These are phyloP conservation scores for Rhyacophila evoluta DNA, from an alignment of 2,888 invertebrate species.

Conservation along the genomic window DNA sequence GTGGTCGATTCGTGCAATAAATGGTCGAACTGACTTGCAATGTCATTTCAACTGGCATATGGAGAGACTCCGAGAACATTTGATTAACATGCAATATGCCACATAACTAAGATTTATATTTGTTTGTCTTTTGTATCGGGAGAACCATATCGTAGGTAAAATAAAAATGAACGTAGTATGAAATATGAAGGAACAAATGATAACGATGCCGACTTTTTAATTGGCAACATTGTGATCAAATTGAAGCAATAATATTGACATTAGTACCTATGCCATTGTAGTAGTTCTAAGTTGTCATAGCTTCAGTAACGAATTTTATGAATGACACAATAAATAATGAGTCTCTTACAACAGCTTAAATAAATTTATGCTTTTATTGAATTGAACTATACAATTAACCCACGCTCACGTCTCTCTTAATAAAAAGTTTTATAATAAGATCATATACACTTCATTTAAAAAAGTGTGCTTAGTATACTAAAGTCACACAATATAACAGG, in stretches of 20 bases:
- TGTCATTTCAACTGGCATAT: no score
- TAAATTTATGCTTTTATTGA: conserved; percentile 13
- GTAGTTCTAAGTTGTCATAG: not conserved
- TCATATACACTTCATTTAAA: not conserved
- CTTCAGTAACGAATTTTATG: not conserved
- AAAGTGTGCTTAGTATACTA: not conserved
- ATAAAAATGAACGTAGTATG: no score
- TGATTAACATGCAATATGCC: no score
- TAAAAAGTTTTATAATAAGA: conserved; percentile 14
- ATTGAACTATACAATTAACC: conserved; percentile 14
- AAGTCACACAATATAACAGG: not conserved
- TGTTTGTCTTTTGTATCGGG: no score
- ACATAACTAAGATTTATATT: no score
- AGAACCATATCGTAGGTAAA: no score
- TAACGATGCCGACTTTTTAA: not conserved
- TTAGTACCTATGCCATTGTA: not conserved
- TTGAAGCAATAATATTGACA: not conserved
- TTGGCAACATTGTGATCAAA: no score
- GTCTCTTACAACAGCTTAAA: conserved; percentile 5
- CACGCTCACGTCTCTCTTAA: conserved; percentile 18
- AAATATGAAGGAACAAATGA: no score
- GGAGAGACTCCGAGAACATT: no score
- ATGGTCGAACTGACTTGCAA: no score
- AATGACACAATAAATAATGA: conserved; percentile 13
- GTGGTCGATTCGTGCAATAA: no score